These are phyloP conservation scores for Xenopus borealis DNA, from an alignment of 2,113 vertebrate genomes.

Conservation along the genomic window DNA sequence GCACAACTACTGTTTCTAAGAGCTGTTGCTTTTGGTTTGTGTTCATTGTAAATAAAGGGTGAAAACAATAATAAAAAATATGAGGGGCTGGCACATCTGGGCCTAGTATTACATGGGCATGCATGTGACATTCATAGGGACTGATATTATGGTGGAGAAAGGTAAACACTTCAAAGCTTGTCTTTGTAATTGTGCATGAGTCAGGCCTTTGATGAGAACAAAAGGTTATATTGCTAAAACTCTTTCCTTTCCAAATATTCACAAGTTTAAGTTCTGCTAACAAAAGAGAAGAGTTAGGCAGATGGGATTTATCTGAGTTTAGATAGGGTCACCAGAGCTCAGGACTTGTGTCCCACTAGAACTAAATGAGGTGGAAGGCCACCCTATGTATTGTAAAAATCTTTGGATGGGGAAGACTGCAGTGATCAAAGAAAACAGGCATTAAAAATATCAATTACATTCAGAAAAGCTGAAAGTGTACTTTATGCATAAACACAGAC, in stretches of 20 bases:
- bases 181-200: conserved; percentile 33
- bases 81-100: conserved; percentile 16
- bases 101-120: neutral
- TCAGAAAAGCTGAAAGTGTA: too few relatives aligned
- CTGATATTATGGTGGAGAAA: conserved; percentile 11
- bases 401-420: too few relatives aligned
- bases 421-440: too few relatives aligned
- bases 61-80: neutral
- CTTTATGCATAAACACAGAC: too few relatives aligned
- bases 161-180: conserved; percentile 22
- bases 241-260: too few relatives aligned
- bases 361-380: too few relatives aligned
- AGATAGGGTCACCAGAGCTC: neutral
- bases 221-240: conserved; percentile 19
- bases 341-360: too few relatives aligned
- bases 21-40: neutral
- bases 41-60: neutral
- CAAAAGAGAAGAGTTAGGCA: conserved; percentile 14
- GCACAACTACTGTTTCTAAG: conserved; percentile 5
- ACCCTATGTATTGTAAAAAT: too few relatives aligned
- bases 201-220: conserved; percentile 27
- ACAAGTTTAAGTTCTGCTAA: conserved; percentile 5
- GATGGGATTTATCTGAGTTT: conserved; percentile 15
- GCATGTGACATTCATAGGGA: conserved; percentile 16
- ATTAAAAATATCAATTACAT: too few relatives aligned